Base-by-base conservation (phyloP, 2,797 vertebrate genomes). In the Anabas testudineus region DNA sequence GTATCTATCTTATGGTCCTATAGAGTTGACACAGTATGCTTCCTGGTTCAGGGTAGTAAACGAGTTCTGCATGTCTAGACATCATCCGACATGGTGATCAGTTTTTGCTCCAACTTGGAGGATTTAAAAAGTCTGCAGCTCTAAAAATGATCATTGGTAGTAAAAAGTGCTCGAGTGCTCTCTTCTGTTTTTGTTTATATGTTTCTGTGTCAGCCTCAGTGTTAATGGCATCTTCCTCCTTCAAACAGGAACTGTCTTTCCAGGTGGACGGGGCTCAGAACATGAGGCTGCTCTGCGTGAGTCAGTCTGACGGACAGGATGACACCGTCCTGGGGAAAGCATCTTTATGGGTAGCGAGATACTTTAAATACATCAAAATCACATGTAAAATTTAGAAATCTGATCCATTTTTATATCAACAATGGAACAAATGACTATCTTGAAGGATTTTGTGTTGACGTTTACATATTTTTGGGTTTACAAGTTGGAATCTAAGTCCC, bases 201-300 rank as follows among this genome's bases (percentile, higher is more conserved):
- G n/a, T 58, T 16, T 60, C 12, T 56, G 59, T 54, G 56, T 13
- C 10, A 2, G 5, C n/a, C 46, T 34, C 16, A 1, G 21, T 0
- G 3, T 57, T 59, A 56, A 79, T 24, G 0, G 32, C 47, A 0
- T 26, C 3, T 2, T 10, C 14, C 47, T 32, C 51, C 73, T 74
- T 59, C 28, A 0, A 70, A 67, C 86, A 95, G 94, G 94, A 95
- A 88, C 86, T 95, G 75, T 74, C 81, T 2, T 84, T 95, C 70
- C 87, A 90, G 79, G 92, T 95, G 82, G 94, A 95, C 6, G 89
- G 89, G 32, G 88, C 93, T 0, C 86, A 71, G 68, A 71, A 78
- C 26, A 85, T 95, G 58, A 73, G 48, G 28, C 36, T 95, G 58
- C 61, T 94, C 26, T 94, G 91, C 59, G 87, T 94, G 48, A 70